Percentiles rank a stretch among this genome's conserved stretches.
Conservation (phyloP, 23 tunicate genomes). For the Styela plicata region DNA sequence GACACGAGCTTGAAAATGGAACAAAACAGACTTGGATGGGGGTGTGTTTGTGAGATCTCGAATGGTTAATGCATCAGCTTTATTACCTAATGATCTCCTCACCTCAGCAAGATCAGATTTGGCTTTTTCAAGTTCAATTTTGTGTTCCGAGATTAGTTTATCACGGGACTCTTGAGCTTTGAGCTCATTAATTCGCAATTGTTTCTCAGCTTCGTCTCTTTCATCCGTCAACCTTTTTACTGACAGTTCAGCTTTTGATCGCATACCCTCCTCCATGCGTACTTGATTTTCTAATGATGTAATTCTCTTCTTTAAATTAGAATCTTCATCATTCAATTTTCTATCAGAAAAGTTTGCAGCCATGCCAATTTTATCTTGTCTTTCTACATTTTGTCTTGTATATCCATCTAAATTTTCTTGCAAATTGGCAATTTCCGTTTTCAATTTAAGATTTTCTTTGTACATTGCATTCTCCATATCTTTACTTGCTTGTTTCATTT, state of each 20-base stretch:
- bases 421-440: slow-evolving; percentile 50
- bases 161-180: background rate
- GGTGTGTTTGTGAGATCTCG: background rate
- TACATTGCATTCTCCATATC: slow-evolving; percentile 75
- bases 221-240: background rate
- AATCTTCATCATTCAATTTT: background rate
- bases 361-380: background rate
- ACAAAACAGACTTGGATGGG: slow-evolving; percentile 8
- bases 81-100: background rate
- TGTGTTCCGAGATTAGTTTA: background rate
- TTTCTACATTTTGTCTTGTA: slow-evolving; percentile 38
- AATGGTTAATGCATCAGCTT: background rate
- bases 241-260: background rate
- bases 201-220: slow-evolving; percentile 19
- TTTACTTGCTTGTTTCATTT: slow-evolving; percentile 37
- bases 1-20: slow-evolving; percentile 17
- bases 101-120: slow-evolving; percentile 13
- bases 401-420: slow-evolving; percentile 42
- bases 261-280: slow-evolving; percentile 9
- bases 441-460: slow-evolving; percentile 53
- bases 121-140: background rate
- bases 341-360: background rate
- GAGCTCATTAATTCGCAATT: background rate
- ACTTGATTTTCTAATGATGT: slow-evolving; percentile 4
- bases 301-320: background rate